Evolutionary conservation across 2,113 vertebrate genomes (phyloP), one percentile per base, ranked within the genome.

Genomic region (Capricornis sumatraensis): DNA sequence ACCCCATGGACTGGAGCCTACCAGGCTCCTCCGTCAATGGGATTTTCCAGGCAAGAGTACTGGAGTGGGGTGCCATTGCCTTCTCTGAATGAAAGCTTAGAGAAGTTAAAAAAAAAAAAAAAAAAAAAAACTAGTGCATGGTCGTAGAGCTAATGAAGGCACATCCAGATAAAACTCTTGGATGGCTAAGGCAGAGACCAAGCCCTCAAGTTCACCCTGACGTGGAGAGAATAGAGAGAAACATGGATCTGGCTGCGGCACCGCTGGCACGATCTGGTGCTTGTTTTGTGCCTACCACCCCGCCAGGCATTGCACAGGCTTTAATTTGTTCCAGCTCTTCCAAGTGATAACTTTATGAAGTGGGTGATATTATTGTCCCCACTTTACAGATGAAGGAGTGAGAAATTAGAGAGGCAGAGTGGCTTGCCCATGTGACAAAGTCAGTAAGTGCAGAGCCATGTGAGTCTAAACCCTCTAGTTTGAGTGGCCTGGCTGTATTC

Each of bases 201-300:
- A 40, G 5, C 7, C 74, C 6, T 50, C 28, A 16, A 71, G 64
- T 43, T 87, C 19, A 15, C 19, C 0, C 1, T 30, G 33, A 5
- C 28, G 33, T 33, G 7, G 23, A 36, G 17, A 3, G 5, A 67
- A 36, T 1, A 81, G n/a, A 47, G 6, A 71, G 71, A 84, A 92
- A 9, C 15, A 9, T 0, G 6, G 7, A 9, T 4, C 6, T 1
- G 6, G 30, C 25, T 11, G 1, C 0, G n/a, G 5, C 25, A 25
- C 21, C 1, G 9, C 50, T 40, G 4, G 4, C 17, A 0, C 2
- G 5, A 6, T 9, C 0, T 0, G n/a, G 13, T 6, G 7, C 78
- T 64, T 14, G 2, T 3, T 90, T 3, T 28, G 7, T 11, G 5
- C 23, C 4, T 15, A 60, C 10, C 12, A 1, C 4, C 5, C 7